A percentile compares a stretch with the other conserved stretches of the same genome.
phyloP scores from a whole-genome alignment of 2,888 invertebrate genomes.

The Zhuqinia jingwanae region DNA sequence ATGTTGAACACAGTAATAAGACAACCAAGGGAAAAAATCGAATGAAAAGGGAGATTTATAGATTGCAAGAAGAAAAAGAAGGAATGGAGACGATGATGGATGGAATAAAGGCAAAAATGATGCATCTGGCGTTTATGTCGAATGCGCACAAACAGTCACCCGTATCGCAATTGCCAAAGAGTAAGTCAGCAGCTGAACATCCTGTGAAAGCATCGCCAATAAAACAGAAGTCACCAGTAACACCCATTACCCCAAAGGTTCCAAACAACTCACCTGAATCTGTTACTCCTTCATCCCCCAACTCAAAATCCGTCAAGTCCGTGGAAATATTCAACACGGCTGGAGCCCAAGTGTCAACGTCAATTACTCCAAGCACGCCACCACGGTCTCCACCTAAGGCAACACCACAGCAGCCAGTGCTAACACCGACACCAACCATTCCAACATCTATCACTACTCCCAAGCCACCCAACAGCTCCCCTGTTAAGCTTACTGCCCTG shows the following conservation, averaged over 20 bases:
- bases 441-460: neutral
- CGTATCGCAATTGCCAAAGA: neutral
- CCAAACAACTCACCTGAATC: constrained; percentile 4
- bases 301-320: neutral
- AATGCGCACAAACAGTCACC: neutral
- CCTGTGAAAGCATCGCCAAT: neutral
- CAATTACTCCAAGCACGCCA: neutral
- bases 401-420: neutral
- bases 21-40: constrained; percentile 51
- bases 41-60: constrained; percentile 41
- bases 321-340: neutral
- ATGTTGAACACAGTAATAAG: constrained; percentile 13
- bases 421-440: neutral
- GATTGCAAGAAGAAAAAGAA: constrained; percentile 43
- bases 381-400: constrained; percentile 23
- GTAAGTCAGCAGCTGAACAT: neutral
- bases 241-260: neutral
- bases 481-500: constrained; percentile 53
- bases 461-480: constrained; percentile 24
- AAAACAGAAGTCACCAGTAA: neutral
- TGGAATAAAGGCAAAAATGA: constrained; percentile 43
- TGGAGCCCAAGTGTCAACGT: too few relatives aligned
- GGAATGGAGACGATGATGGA: constrained; percentile 52
- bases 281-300: neutral
- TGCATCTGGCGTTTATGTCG: constrained; percentile 29